Percentiles rank a stretch among this genome's conserved stretches.
These are phyloP conservation scores for Calosoma granatense DNA, from an alignment of 1,140 invertebrate genomes.

Conservation along the genomic window DNA sequence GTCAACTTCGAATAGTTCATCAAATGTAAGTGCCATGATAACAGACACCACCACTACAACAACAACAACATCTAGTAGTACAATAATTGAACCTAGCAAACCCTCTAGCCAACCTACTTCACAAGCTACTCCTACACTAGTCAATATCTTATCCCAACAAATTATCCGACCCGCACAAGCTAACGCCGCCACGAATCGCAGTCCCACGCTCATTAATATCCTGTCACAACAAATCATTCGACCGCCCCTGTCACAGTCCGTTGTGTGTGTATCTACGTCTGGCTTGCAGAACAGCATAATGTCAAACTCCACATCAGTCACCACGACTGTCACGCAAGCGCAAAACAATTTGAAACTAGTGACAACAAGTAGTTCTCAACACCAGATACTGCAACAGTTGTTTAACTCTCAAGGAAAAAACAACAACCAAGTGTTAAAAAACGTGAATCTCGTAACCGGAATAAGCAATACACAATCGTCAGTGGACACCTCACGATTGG, in stretches of 20 bases:
- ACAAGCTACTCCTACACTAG: constrained; percentile 29
- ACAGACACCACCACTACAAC: not conserved
- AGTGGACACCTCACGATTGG: constrained; percentile 19
- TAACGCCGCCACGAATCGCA: constrained; percentile 17
- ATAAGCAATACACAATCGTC: constrained; percentile 10
- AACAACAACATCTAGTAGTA: not conserved
- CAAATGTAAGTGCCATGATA: not conserved
- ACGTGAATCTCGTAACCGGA: not conserved
- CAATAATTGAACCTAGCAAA: constrained; percentile 17
- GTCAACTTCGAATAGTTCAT: not conserved
- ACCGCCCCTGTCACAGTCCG: constrained; percentile 11
- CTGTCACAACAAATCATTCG: constrained; percentile 30
- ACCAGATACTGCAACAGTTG: not conserved
- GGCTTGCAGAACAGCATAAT: not conserved
- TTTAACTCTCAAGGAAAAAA: not conserved
- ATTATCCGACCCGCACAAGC: constrained; percentile 22
- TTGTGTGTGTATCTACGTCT: not conserved
- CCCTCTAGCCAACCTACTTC: constrained; percentile 29
- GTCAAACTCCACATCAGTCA: not conserved
- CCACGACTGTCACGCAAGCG: not conserved
- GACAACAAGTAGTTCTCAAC: not conserved
- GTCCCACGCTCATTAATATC: constrained; percentile 28
- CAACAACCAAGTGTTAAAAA: not conserved
- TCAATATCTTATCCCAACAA: constrained; percentile 33
- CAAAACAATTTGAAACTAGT: not conserved